These are phyloP conservation scores for Amphibalanus amphitrite DNA, from an alignment of 1,140 invertebrate genomes.

Conservation along the genomic window DNA sequence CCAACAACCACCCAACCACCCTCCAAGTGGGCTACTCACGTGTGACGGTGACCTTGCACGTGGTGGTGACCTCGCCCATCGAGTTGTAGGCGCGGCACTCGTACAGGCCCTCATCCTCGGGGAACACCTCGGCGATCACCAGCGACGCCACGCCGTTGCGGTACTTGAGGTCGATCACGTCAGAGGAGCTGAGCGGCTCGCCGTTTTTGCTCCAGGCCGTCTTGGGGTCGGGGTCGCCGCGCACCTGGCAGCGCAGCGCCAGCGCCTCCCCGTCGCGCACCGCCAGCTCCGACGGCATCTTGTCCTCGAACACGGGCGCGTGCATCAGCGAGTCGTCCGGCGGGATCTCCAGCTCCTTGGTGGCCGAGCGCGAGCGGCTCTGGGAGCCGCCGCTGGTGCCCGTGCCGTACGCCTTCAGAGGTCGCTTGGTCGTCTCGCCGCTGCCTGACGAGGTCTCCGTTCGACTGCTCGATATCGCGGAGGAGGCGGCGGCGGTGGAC, in stretches of 20 bases:
- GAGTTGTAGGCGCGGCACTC: constrained; percentile 78
- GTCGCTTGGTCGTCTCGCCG: constrained; percentile 26
- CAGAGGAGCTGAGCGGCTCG: constrained; percentile 50
- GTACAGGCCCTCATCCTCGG: constrained; percentile 81
- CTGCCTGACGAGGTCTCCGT: background rate
- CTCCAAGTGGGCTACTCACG: no score
- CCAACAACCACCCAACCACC: no score
- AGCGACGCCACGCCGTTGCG: constrained; percentile 68
- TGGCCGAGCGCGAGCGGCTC: constrained; percentile 65
- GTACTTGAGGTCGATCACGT: constrained; percentile 79
- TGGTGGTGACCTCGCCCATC: constrained; percentile 59
- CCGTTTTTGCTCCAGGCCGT: constrained; percentile 70
- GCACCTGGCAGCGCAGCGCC: constrained; percentile 54
- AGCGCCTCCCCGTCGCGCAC: constrained; percentile 67
- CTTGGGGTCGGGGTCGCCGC: constrained; percentile 78
- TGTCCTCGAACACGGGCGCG: constrained; percentile 53
- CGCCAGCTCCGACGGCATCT: constrained; percentile 44
- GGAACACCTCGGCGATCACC: constrained; percentile 77
- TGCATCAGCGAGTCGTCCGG: constrained; percentile 67
- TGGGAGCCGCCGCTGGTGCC: constrained; percentile 43
- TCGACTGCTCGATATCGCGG: no score
- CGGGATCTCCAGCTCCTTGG: constrained; percentile 75
- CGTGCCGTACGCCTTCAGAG: constrained; percentile 56
- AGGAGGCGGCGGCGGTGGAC: no score
- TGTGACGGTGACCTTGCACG: constrained; percentile 60